These are phyloP conservation scores for Hydriomena furcata DNA, from an alignment of 2,888 invertebrate genomes.

Conservation along the genomic window DNA sequence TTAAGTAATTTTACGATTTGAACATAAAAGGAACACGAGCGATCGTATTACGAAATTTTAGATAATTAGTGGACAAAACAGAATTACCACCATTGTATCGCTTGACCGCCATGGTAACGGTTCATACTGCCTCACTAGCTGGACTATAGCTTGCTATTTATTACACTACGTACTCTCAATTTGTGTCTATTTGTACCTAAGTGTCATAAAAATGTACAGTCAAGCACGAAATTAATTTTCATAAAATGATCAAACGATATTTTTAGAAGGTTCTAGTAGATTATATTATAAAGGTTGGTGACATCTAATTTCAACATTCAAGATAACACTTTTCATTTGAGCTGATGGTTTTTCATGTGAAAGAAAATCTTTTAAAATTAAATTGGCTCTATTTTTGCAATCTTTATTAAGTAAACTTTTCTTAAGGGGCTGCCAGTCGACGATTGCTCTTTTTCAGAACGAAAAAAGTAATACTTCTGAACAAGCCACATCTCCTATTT, in stretches of 20 bases:
- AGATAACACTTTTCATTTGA: conserved; percentile 18
- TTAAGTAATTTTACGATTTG: too few species aligned
- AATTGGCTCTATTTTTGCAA: conserved; percentile 2
- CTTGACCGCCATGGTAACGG: not conserved
- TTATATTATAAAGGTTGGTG: conserved; percentile 4
- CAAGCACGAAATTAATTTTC: conserved; percentile 13
- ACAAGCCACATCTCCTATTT: too few species aligned
- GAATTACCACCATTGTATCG: too few species aligned
- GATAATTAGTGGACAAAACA: too few species aligned
- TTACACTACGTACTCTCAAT: not conserved
- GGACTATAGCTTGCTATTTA: not conserved
- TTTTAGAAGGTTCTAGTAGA: not conserved
- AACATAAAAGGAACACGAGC: too few species aligned
- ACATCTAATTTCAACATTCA: conserved; percentile 1
- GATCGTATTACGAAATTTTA: too few species aligned
- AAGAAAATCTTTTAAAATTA: conserved; percentile 10
- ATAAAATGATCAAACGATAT: conserved; percentile 10
- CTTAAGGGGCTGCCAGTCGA: too few species aligned
- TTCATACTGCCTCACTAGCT: not conserved
- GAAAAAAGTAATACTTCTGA: too few species aligned
- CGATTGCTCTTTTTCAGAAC: too few species aligned
- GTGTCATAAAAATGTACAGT: conserved; percentile 8
- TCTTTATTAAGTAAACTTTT: not conserved
- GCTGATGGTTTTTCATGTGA: conserved; percentile 20
- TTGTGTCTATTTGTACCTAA: not conserved